Base-by-base conservation (phyloP, 2,888 invertebrate genomes). In the Drosophila trichaetosa region DNA sequence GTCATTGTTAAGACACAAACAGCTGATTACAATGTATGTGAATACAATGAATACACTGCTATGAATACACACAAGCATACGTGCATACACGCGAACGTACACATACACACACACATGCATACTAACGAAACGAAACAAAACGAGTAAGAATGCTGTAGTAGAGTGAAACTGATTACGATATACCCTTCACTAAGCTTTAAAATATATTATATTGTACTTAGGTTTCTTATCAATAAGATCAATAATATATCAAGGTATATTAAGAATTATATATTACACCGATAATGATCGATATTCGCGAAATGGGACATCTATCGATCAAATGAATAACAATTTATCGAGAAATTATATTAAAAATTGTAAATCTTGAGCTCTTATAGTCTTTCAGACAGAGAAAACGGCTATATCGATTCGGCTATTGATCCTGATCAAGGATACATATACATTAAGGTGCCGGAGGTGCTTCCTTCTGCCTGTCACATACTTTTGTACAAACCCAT, bases 1-100 rank as follows among this genome's bases (percentile, higher is more conserved):
- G 78, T 78, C 77, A 78, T 77, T 69, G 65, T 38, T 69, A 81
- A 63, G 54, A 57, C 62, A 13, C 53, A 36, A 81, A 82, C 79
- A 79, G 79, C 79, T 79, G 79, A 82, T 71, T 74, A 69, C 56
- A 70, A 21, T 62, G 56, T 51, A 18, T 62, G 51, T 51, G 62
- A 70, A 66, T 51, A 66, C 54, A 62, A 53, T 48, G 46, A 54
- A 51, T 66, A 74, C 7, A 16, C 7, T 51, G 48, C n/a, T 52
- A 40, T 56, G 46, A 54, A 70, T 53, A 64, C 29, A 52, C 48
- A 33, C 42, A 60, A 16, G 18, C 7, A 13, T 38, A 27, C 46
- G 16, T 13, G n/a, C 42, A 48, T 27, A 33, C 21, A 56, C 36
- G 7, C 13, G 46, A 24, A 16, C 16, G 33, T 34, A 18, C 29